Base-by-base conservation (phyloP, 1,140 invertebrate species). In the Caenorhabditis briggsae region DNA sequence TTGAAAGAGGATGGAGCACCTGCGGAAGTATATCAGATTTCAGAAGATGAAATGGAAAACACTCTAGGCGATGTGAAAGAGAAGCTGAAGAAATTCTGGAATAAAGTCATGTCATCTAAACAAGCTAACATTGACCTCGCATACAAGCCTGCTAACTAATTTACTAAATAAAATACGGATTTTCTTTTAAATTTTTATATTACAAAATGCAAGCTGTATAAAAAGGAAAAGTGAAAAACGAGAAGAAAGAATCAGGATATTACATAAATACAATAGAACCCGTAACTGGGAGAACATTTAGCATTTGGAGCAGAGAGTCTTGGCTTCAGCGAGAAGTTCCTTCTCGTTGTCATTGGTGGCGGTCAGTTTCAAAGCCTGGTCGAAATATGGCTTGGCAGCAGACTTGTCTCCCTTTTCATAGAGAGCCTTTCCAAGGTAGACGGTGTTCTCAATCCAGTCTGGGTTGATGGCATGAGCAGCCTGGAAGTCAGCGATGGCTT, bases 381-480 rank as follows among this genome's bases (percentile, higher is more conserved):
- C 89, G 33, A 91, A 90, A 82, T 20, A 87, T 48, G 56, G 86
- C 48, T 83, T 83, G 46, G 86, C 86, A 70, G 58, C 46, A 25
- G 82, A 25, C 82, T 92, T 90, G 41, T 92, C 85, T 50, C 88
- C 88, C 82, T 89, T 89, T 23, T 82, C 65, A 16, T 92, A 88
- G 83, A 90, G 91, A 84, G 92, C 92, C 89, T 92, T 88, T 82
- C 89, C 92, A 82, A 93, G 89, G 88, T 90, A 93, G 16, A 93
- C 86, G 43, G 91, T 85, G 86, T 93, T 93, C 88, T 93, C 93
- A 88, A 93, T 92, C 92, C 93, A 93, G 46, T 89, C 89, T 61
- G 92, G 91, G 25, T 92, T 91, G 14, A 93, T 85, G 48, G 88
- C 64, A 23, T 89, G 43, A 23, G 87, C 86, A 2, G 82, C 90